Evolutionary conservation across 2,888 invertebrate species (phyloP).

Genomic region (Pollenia labialis): DNA sequence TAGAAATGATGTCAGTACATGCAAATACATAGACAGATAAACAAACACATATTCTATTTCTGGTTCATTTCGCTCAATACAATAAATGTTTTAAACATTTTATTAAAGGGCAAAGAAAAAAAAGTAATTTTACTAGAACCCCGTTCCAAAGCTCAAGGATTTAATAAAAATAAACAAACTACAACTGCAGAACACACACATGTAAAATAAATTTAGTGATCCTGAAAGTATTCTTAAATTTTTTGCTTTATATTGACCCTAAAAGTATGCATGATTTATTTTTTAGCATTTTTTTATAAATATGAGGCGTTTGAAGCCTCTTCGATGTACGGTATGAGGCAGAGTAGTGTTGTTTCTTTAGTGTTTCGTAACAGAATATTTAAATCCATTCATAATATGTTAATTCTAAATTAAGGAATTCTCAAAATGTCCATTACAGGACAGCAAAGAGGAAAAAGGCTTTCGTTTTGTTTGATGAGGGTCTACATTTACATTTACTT

Average conservation of each 20-base stretch:
- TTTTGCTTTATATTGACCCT: slow-evolving; percentile 54
- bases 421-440: slow-evolving; percentile 1
- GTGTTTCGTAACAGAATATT: slow-evolving; percentile 39
- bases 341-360: slow-evolving; percentile 8
- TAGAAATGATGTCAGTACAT: neutral
- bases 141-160: slow-evolving; percentile 29
- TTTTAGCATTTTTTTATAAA: slow-evolving; percentile 35
- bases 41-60: too few species aligned
- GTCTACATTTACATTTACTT: slow-evolving; percentile 31
- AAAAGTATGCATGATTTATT: slow-evolving; percentile 73
- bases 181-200: slow-evolving; percentile 12
- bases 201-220: slow-evolving; percentile 45
- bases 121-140: slow-evolving; percentile 7
- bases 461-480: slow-evolving; percentile 32
- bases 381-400: slow-evolving; percentile 66
- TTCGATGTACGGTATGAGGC: too few species aligned
- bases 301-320: too few species aligned
- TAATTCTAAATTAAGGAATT: slow-evolving; percentile 48
- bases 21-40: neutral
- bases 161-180: slow-evolving; percentile 10
- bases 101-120: slow-evolving; percentile 2
- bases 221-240: slow-evolving; percentile 53
- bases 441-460: slow-evolving; percentile 14
- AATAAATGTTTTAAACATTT: slow-evolving; percentile 2
- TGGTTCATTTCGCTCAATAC: neutral